Conservation (phyloP, 2,797 vertebrate species). For the Xenopus petersii region DNA sequence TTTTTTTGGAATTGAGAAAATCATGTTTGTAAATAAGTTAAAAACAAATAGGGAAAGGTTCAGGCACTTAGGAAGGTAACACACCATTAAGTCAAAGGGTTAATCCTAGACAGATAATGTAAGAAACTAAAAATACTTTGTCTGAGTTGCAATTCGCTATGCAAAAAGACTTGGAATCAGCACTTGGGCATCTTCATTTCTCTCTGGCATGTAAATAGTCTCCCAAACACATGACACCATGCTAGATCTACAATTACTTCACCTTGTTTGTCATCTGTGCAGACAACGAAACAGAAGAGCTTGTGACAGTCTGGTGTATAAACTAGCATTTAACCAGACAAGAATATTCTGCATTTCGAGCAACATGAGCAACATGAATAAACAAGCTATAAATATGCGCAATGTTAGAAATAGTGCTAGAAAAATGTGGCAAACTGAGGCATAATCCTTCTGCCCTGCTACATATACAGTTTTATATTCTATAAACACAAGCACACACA, state of each 20-base stretch:
- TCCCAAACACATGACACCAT: slow-evolving; percentile 13
- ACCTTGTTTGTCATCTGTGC: slow-evolving; percentile 11
- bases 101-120: slow-evolving; percentile 16
- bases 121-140: slow-evolving; percentile 22
- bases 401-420: not conserved
- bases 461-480: no score
- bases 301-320: not conserved
- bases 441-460: not conserved
- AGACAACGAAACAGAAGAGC: not conserved
- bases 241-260: slow-evolving; percentile 22
- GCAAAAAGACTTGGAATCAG: slow-evolving; percentile 13
- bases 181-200: slow-evolving; percentile 29
- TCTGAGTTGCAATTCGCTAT: slow-evolving; percentile 11
- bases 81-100: no score
- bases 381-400: not conserved
- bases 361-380: not conserved
- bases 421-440: no score
- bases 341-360: not conserved
- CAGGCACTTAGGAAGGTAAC: no score
- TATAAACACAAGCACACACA: no score
- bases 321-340: not conserved
- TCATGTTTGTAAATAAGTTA: no score
- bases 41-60: no score
- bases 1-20: no score
- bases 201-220: slow-evolving; percentile 2